Base-by-base conservation (phyloP, 2,888 invertebrate species). In the Cephus pulcher region DNA sequence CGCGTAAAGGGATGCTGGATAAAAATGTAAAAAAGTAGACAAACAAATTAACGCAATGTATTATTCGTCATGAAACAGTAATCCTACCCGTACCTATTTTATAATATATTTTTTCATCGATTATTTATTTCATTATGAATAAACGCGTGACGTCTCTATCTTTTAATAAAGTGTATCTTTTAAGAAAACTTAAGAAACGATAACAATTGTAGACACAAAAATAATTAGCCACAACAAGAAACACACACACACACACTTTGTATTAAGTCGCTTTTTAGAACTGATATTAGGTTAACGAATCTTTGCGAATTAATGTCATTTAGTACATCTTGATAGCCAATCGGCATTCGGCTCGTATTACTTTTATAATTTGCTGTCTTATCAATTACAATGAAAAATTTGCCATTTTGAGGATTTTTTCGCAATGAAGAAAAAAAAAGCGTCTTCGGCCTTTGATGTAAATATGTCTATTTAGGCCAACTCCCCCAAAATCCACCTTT, bases 391-490 rank as follows among this genome's bases (percentile, higher is more conserved):
- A 73, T 30, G 76, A 75, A 68, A 82, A 83, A 80, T 76, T 80
- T 77, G 6, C 80, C 79, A 79, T 78, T 83, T 78, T 75, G 74
- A 69, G 15, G 74, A 75, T 40, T 40, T 69, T 15, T 56, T 32
- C 78, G 76, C 12, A 69, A 71, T 79, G 78, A 76, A 35, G 1
- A 69, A 79, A 79, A 76, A 71, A 75, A 83, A 82, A 80, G 74
- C 80, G 70, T 76, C 83, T 87, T 85, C 84, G 89, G 89, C 88
- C 89, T 89, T 88, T 85, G 84, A 81, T 88, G 89, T 88, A 89
- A 86, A 89, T 89, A 88, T 88, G 88, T 88, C 87, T 89, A 89
- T 88, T 88, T 88, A 87, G 89, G 88, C 88, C 87, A 84, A 80
- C 76, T 75, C 34, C 37, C 32, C 15, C 11, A n/a, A 30, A 30